phyloP scores from a whole-genome alignment of 2,797 vertebrate genomes.

The Serranus cabrilla region DNA sequence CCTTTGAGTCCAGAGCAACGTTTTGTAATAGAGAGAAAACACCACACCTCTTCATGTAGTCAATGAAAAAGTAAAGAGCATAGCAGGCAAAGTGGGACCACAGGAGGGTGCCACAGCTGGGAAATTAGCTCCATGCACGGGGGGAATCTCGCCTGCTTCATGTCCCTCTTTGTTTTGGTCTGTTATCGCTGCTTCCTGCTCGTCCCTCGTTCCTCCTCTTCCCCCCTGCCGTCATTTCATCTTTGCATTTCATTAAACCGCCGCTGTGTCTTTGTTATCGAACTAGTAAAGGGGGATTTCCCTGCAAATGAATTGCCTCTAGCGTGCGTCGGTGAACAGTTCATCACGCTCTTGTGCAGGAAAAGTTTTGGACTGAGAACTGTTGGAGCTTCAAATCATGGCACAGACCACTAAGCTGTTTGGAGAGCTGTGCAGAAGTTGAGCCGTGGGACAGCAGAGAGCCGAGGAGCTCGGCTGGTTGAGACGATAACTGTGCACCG shows the following conservation, averaged over 20 bases:
- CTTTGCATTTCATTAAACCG: conserved; percentile 32
- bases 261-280: conserved; percentile 36
- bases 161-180: conserved; percentile 35
- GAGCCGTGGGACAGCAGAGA: conserved; percentile 32
- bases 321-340: conserved; percentile 11
- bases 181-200: not conserved
- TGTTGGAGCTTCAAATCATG: conserved; percentile 28
- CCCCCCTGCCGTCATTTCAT: conserved; percentile 39
- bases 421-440: conserved; percentile 42
- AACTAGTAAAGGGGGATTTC: conserved; percentile 20
- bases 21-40: conserved; percentile 35
- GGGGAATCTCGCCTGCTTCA: conserved; percentile 24
- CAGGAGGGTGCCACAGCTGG: conserved; percentile 58
- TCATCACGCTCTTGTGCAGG: conserved; percentile 18
- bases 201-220: not conserved
- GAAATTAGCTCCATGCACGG: conserved; percentile 32
- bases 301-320: conserved; percentile 20
- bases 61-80: conserved; percentile 25
- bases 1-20: conserved; percentile 60
- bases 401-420: conserved; percentile 45
- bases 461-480: conserved; percentile 40
- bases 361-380: conserved; percentile 35
- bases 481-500: conserved; percentile 56
- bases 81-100: conserved; percentile 26
- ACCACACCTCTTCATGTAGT: conserved; percentile 35